phyloP scores from a whole-genome alignment of 1,140 invertebrate genomes.

The Bombus pyrosoma region DNA sequence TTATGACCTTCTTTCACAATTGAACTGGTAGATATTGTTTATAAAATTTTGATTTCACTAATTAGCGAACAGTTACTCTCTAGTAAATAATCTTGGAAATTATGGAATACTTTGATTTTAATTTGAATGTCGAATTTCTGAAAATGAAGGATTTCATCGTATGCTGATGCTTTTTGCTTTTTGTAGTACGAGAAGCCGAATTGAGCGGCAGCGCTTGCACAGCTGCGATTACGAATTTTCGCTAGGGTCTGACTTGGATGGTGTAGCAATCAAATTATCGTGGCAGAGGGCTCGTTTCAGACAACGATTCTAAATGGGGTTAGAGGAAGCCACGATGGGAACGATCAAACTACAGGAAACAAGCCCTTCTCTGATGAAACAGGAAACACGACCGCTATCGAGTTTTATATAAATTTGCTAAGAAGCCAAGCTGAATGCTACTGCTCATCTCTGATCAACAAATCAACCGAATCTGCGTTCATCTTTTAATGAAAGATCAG shows the following conservation, averaged over 20 bases:
- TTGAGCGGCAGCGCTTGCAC: constrained; percentile 16
- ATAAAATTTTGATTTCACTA: no score
- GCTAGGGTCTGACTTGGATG: constrained; percentile 43
- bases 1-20: no score
- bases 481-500: neutral
- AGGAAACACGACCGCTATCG: constrained; percentile 52
- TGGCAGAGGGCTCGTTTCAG: constrained; percentile 54
- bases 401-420: constrained; percentile 47
- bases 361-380: constrained; percentile 50
- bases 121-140: neutral
- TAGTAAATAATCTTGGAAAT: no score
- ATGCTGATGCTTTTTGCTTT: neutral
- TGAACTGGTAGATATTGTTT: no score
- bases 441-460: constrained; percentile 21
- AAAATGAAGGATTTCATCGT: neutral
- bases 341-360: constrained; percentile 63
- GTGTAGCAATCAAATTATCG: constrained; percentile 58
- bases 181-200: neutral
- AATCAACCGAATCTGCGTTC: neutral
- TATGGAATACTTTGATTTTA: no score
- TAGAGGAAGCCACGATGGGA: constrained; percentile 44
- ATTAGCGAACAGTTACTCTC: no score
- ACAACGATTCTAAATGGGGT: constrained; percentile 58
- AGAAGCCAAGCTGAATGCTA: constrained; percentile 32
- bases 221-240: constrained; percentile 53